Evolutionary conservation across 2,888 invertebrate species (phyloP), one percentile per base, ranked within the genome.

Genomic region (Caenorhabditis macrosperma): DNA sequence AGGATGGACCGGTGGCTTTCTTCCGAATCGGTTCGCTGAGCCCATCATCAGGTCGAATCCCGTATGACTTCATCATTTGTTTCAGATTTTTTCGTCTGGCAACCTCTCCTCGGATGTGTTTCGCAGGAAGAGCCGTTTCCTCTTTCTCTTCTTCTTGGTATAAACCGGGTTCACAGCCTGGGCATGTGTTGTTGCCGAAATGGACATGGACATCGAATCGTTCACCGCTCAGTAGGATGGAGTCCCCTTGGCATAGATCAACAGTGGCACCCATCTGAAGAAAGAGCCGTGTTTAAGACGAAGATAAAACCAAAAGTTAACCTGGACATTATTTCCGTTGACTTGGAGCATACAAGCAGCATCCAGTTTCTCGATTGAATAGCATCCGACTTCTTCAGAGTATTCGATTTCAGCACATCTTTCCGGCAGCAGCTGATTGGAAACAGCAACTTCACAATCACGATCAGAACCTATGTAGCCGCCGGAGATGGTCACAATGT

Each of bases 111-210:
- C 72, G 59, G 24, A 80, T 66, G 52, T 74, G 28, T 26, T 60
- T 81, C 9, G 68, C 64, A 3, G 48, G 66, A 10, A 61, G 22
- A 1, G n/a, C n/a, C 0, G 17, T 33, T 41, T 68, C 78, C 9
- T 63, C 55, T 10, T 74, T 60, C n/a, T 68, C 48, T 7, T 48
- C 54, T 17, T 50, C 60, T 17, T 75, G 55, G 3, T 91, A 90
- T 52, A 91, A 92, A 0, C 97, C 97, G 0, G 97, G 97, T 91
- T 97, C 97, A 91, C 97, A 98, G 79, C 95, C 94, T 0, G 95
- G 94, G 90, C 97, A 98, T 0, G 97, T 97, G 87, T 95, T 95
- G 81, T n/a, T 60, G 74, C 87, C 87, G 35, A 75, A 76, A 48
- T 87, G 87, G 10, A 87, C 84, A 55, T 86, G 86, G 30, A 87